phyloP scores from a whole-genome alignment of 2,113 vertebrate species.

The Ammodytes dubius region DNA sequence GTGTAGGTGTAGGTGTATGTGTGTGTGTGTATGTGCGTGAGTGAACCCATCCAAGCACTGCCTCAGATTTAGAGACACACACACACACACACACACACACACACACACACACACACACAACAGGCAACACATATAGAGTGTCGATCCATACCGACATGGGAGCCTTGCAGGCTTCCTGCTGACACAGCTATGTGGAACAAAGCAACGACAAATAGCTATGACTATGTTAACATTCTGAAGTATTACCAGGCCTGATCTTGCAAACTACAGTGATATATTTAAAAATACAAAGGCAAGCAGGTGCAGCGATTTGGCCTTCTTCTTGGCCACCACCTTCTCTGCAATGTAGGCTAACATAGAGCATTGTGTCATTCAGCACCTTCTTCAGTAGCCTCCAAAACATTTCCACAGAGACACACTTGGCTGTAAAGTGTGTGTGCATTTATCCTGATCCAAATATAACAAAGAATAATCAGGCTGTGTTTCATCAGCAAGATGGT shows the following conservation, averaged over 20 bases:
- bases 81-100: too few species aligned
- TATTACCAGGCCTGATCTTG: not conserved
- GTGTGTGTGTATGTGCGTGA: too few species aligned
- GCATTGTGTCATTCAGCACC: not conserved
- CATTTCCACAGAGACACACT: not conserved
- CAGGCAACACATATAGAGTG: too few species aligned
- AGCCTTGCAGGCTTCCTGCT: not conserved
- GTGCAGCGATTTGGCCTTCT: not conserved
- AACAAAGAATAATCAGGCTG: not conserved
- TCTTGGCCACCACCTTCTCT: not conserved
- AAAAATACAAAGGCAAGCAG: conserved; percentile 4
- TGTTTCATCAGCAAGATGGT: not conserved
- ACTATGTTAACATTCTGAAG: not conserved
- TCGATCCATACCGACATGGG: too few species aligned
- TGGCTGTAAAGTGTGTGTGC: not conserved
- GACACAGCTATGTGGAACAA: not conserved
- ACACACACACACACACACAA: too few species aligned
- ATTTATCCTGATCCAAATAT: not conserved
- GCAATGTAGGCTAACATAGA: not conserved
- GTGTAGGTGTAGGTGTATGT: too few species aligned
- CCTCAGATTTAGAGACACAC: too few species aligned
- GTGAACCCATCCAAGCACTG: too few species aligned
- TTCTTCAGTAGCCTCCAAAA: not conserved
- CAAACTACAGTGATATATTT: conserved; percentile 11
- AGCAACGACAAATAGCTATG: not conserved